Evolutionary conservation across 1,140 invertebrate species (phyloP), one percentile per base, ranked within the genome.

Genomic region (Holotrichia oblita): DNA sequence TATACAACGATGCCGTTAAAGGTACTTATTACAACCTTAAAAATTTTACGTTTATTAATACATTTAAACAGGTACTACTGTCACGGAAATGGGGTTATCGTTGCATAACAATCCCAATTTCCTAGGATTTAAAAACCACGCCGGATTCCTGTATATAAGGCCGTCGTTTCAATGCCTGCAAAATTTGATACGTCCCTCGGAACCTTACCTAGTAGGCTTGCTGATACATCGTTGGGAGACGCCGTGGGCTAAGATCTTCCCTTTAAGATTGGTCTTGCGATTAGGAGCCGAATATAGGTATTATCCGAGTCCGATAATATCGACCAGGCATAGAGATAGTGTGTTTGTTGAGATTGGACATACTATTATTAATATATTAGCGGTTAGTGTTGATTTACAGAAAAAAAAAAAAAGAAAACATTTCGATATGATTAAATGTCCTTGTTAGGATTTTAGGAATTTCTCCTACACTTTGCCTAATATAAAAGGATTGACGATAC

Each of bases 301-400:
- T 85, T 97, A 97, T 88, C 96, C 96, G 2, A 95, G 94, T 85
- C 94, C 95, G 0, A 86, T 97, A 34, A 92, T 97, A 27, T 96
- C 95, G n/a, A 91, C 94, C 22, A 89, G 94, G 20, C 90, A 93
- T 84, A 86, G 96, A 14, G 93, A 95, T 78, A 92, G 95, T 0
- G 93, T 96, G 2, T 97, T 94, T 86, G 94, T 91, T 69, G 95
- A 97, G 88, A 95, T 97, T 77, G 95, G 95, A 10, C 95, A 97
- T 83, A 97, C 96, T 8, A 96, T 97, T 72, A 96, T 97, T 88
- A 97, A 96, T 88, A 89, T 97, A 44, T 87, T 97, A 76, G 95
- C 95, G 6, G 90, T 91, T 84, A 88, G 89, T 73, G 22, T 76
- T 2, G 9, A 14, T 78, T 69, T 27, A 22, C 34, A 3, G 40